These are phyloP conservation scores for Drosophila buzzatii DNA, from an alignment of 2,888 invertebrate species.

Conservation along the genomic window DNA sequence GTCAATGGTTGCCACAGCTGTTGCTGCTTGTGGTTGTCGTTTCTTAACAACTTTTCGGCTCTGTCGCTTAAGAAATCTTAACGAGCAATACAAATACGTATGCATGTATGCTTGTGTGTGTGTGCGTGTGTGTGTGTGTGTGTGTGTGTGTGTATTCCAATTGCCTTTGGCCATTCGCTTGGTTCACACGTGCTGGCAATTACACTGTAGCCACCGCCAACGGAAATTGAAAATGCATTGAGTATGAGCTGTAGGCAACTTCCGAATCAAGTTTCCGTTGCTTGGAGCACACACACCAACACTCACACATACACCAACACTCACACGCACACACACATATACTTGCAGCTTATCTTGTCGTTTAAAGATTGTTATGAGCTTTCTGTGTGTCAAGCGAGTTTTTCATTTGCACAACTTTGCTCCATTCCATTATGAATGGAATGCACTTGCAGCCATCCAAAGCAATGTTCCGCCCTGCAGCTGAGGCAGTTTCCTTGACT, in stretches of 20 bases:
- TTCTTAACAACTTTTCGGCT: slow-evolving; percentile 22
- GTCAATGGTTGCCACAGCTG: slow-evolving; percentile 28
- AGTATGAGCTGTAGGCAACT: slow-evolving; percentile 43
- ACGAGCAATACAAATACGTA: slow-evolving; percentile 33
- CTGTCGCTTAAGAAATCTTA: slow-evolving; percentile 34
- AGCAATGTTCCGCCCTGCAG: neutral
- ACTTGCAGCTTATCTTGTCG: neutral
- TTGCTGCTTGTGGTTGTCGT: slow-evolving; percentile 9
- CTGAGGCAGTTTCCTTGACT: slow-evolving; percentile 27
- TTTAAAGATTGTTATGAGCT: slow-evolving; percentile 16
- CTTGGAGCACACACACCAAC: slow-evolving; percentile 16
- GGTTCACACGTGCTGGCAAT: slow-evolving; percentile 57
- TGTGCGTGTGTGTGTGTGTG: neutral
- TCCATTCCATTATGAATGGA: slow-evolving; percentile 34
- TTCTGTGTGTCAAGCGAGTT: slow-evolving; percentile 34
- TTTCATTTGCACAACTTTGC: slow-evolving; percentile 51
- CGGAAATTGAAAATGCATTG: slow-evolving; percentile 67
- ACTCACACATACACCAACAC: neutral
- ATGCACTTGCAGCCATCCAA: neutral
- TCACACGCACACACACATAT: slow-evolving; percentile 4
- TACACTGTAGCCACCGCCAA: slow-evolving; percentile 54
- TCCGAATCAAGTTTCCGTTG: slow-evolving; percentile 58
- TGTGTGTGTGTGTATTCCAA: neutral
- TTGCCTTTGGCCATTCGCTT: slow-evolving; percentile 11
- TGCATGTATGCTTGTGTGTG: neutral